Base-by-base conservation (phyloP, 2,888 invertebrate species). In the Thumatha senex region DNA sequence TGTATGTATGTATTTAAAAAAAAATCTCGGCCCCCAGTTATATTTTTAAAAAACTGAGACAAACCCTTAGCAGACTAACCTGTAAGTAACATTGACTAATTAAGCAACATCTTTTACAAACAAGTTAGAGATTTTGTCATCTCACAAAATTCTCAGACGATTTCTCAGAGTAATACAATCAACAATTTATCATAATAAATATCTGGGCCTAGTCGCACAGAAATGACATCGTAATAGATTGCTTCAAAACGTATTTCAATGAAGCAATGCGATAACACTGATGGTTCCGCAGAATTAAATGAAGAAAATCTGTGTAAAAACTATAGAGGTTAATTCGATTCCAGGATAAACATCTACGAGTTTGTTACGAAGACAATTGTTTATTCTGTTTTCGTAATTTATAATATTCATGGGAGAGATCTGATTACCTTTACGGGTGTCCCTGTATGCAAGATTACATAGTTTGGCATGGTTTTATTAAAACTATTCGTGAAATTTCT, bases 141-240 rank as follows among this genome's bases (percentile, higher is more conserved):
- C 44, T 30, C 39, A 40, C 33, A 47, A 12, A 46, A 40, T 51
- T 51, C 51, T 43, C 51, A 51, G 33, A 30, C 51, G 30, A 50
- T 59, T 53, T 59, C 57, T 41, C 43, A 46, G 51, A 48, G 48
- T 41, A 47, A 42, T 35, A 55, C 49, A 48, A 49, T 49, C 48
- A 47, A 55, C 45, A 31, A 55, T 50, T 51, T 60, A 59, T 53
- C 54, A 51, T 51, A 51, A 53, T 24, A 36, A 36, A 30, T 31
- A 31, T 48, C 44, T 48, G 48, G 48, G 51, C 54, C 57, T 53
- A 52, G 45, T 51, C 63, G 46, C 61, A 64, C 60, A 56, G 44
- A 63, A 54, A 60, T 66, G 52, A 43, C 46, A 49, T 49, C 52
- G 56, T 60, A 64, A 64, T 53, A 44, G 3, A 55, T 64, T 64